Conservation (phyloP, 1,140 invertebrate genomes). For the Lithobius niger region DNA sequence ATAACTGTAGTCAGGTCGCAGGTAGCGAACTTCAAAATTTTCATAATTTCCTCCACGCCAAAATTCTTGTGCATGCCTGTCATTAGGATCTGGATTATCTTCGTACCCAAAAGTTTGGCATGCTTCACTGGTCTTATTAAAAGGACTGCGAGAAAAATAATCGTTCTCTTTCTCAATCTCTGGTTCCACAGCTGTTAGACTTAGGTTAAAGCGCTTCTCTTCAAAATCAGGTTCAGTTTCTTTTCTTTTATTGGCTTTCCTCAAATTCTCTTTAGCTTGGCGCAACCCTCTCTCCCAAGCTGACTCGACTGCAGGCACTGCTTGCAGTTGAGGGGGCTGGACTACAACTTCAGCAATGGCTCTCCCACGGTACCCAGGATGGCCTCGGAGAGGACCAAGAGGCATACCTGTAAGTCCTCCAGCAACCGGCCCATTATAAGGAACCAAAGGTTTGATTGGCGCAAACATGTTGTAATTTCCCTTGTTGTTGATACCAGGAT, state of each 20-base stretch:
- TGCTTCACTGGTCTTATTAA: conserved; percentile 21
- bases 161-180: conserved; percentile 82
- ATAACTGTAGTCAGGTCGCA: conserved; percentile 13
- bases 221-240: conserved; percentile 93
- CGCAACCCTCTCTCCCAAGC: conserved; percentile 82
- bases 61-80: conserved; percentile 17
- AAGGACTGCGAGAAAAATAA: conserved; percentile 41
- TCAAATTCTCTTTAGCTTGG: conserved; percentile 81
- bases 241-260: conserved; percentile 80
- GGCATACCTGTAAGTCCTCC: conserved; percentile 3
- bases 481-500: conserved; percentile 90
- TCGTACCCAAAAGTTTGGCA: conserved; percentile 24
- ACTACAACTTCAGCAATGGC: conserved; percentile 20
- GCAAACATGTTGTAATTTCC: conserved; percentile 76
- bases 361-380: neutral
- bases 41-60: conserved; percentile 30
- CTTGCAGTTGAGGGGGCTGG: conserved; percentile 31
- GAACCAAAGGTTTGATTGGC: conserved; percentile 57
- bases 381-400: neutral
- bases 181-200: conserved; percentile 55
- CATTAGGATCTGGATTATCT: conserved; percentile 20
- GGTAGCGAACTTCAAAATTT: conserved; percentile 36
- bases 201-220: conserved; percentile 87
- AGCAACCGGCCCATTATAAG: conserved; percentile 31
- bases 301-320: conserved; percentile 52